Evolutionary conservation across 2,113 vertebrate species (phyloP), one percentile per base, ranked within the genome.

Genomic region (Lophochroa leadbeateri): DNA sequence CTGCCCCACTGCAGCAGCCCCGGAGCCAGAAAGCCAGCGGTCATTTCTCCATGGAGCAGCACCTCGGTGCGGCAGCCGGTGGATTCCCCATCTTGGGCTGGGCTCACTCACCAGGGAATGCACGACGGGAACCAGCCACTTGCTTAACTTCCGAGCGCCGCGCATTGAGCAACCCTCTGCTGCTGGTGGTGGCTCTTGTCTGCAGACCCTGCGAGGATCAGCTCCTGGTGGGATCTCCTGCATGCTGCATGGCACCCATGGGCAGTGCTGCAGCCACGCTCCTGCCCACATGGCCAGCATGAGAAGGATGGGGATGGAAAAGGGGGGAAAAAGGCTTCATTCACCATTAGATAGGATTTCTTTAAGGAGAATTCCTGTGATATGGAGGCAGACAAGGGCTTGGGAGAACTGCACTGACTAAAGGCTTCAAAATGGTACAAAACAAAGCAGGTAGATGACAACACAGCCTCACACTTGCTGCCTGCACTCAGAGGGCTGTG

Each of bases 21-120:
- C 0, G 0, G 33, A 81, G 70, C 39, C 5, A 1, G 8, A 0
- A 0, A 9, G 57, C 21, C 13, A 1, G 1, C 0, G 8, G 68
- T 13, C 20, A 3, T 9, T 43, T 13, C 70, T 24, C 57, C 11
- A 2, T 2, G 71, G 52, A 82, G 89, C 81, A 81, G 86, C 33
- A 17, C 33, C 53, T 52, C 35, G 2, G 20, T 0, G 2, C 44
- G 6, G 3, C 25, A 41, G 63, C 35, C 65, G 7, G n/a, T 1
- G 11, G 55, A 63, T 16, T 24, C 46, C 43, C 50, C 1, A 0
- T 17, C 17, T 19, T 7, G 2, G 31, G 17, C 13, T 55, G 86
- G 61, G 57, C 60, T 75, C 31, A 3, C 43, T n/a, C 7, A 9
- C 37, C 44, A 15, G 43, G 44, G 69, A 86, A 44, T 0, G 5